These are phyloP conservation scores for Hippocampus barbouri DNA, from an alignment of 2,113 vertebrate genomes.

Conservation along the genomic window DNA sequence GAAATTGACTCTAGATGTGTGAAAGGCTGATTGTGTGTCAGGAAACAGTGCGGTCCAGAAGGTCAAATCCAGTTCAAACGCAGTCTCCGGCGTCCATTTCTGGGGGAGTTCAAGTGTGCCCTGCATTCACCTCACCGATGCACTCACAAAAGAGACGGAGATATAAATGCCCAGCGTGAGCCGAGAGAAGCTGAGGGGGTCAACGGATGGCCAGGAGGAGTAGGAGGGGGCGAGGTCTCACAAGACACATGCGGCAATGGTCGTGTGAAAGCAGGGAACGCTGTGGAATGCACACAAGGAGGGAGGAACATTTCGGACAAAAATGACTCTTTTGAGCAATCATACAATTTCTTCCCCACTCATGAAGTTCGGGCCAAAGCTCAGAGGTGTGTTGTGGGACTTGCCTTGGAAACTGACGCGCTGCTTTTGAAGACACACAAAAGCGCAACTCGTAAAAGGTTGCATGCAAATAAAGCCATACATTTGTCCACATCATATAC, in stretches of 20 bases:
- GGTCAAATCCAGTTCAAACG: slow-evolving; percentile 57
- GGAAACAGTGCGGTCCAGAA: slow-evolving; percentile 16
- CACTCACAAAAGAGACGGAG: slow-evolving; percentile 48
- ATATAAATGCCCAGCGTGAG: slow-evolving; percentile 44
- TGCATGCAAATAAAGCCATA: slow-evolving; percentile 26
- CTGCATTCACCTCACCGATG: slow-evolving; percentile 34
- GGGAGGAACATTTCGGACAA: not conserved
- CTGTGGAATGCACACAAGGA: slow-evolving; percentile 8
- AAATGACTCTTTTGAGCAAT: slow-evolving; percentile 2
- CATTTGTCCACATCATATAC: slow-evolving; percentile 22
- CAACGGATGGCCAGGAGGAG: slow-evolving; percentile 36
- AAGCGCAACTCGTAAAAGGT: slow-evolving; percentile 22
- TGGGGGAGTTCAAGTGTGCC: slow-evolving; percentile 66
- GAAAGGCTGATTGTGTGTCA: slow-evolving; percentile 2
- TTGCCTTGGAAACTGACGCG: slow-evolving; percentile 13
- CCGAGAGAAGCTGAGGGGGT: slow-evolving; percentile 30
- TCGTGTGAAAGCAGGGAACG: slow-evolving; percentile 25
- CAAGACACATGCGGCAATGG: slow-evolving; percentile 47
- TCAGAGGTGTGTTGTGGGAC: slow-evolving; percentile 21
- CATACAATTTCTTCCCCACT: not conserved
- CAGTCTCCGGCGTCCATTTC: slow-evolving; percentile 34
- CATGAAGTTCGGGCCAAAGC: slow-evolving; percentile 7
- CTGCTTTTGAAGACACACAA: slow-evolving; percentile 15
- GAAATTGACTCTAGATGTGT: slow-evolving; percentile 1
- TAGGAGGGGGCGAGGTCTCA: slow-evolving; percentile 22